A percentile compares a stretch with the other conserved stretches of the same genome.
Conservation (phyloP, 2,113 vertebrate species). For the Callionymus lyra region DNA sequence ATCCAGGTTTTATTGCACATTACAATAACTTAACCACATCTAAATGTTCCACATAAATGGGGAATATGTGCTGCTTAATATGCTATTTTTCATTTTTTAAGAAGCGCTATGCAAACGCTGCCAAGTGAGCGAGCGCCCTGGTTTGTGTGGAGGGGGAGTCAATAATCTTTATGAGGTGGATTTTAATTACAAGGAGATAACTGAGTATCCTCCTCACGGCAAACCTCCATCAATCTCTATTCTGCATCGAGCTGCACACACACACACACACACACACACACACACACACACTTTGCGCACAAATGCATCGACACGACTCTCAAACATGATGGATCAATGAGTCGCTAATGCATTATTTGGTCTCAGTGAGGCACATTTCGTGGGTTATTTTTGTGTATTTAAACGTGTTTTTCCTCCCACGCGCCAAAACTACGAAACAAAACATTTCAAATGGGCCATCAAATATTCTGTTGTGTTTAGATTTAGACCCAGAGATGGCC, state of each 20-base stretch:
- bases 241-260: constrained; percentile 42
- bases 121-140: constrained; percentile 52
- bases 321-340: constrained; percentile 59
- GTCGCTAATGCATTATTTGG: constrained; percentile 55
- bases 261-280: not conserved
- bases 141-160: constrained; percentile 62
- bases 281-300: constrained; percentile 1
- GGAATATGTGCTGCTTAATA: constrained; percentile 70
- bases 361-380: constrained; percentile 34
- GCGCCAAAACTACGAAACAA: too few relatives aligned
- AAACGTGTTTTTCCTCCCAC: too few relatives aligned
- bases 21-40: constrained; percentile 76
- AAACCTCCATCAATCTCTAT: constrained; percentile 64
- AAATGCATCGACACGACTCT: constrained; percentile 15
- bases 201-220: constrained; percentile 63
- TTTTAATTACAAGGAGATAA: constrained; percentile 75
- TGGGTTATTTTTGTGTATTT: not conserved
- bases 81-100: constrained; percentile 69
- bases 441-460: too few relatives aligned
- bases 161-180: constrained; percentile 73
- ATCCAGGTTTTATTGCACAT: constrained; percentile 75
- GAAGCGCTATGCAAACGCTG: constrained; percentile 65
- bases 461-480: too few relatives aligned
- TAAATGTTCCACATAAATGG: constrained; percentile 73
- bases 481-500: too few relatives aligned